These are phyloP conservation scores for Holacanthus passer DNA, from an alignment of 2,113 vertebrate genomes.

Conservation along the genomic window DNA sequence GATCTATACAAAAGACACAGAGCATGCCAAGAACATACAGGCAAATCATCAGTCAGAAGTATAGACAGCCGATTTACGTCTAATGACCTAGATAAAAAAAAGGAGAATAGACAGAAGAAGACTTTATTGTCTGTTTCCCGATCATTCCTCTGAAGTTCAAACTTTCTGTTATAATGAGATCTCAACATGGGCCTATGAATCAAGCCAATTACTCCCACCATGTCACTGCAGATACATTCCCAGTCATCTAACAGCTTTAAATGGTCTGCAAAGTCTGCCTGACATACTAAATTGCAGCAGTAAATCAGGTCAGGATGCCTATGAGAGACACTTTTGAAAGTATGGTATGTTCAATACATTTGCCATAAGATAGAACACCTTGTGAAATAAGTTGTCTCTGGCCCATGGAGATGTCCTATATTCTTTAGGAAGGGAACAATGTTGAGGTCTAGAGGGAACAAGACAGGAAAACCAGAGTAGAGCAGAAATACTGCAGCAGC, in stretches of 20 bases:
- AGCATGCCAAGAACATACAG: conserved; percentile 31
- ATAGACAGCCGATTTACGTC: conserved; percentile 10
- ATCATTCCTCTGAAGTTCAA: conserved; percentile 51
- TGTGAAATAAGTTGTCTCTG: conserved; percentile 47
- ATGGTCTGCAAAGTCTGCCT: conserved; percentile 51
- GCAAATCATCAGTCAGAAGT: conserved; percentile 38
- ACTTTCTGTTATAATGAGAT: conserved; percentile 67
- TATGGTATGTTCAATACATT: conserved; percentile 8
- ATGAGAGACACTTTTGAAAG: conserved; percentile 29
- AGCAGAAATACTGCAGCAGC: conserved; percentile 62
- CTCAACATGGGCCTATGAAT: conserved; percentile 65
- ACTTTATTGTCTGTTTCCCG: conserved; percentile 33
- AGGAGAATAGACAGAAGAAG: conserved; percentile 16
- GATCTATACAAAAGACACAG: conserved; percentile 83
- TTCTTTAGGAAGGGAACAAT: conserved; percentile 61
- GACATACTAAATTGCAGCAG: conserved; percentile 44
- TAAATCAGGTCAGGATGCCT: conserved; percentile 40
- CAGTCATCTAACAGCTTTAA: conserved; percentile 52
- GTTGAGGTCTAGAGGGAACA: conserved; percentile 62
- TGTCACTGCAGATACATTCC: conserved; percentile 60
- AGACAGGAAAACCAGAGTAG: conserved; percentile 43
- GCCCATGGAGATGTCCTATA: conserved; percentile 57
- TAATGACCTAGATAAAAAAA: conserved; percentile 27
- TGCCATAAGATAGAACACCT: conserved; percentile 32
- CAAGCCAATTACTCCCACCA: conserved; percentile 69